Conservation (phyloP, 2,888 invertebrate genomes). For the Dolichopus griseipennis region DNA sequence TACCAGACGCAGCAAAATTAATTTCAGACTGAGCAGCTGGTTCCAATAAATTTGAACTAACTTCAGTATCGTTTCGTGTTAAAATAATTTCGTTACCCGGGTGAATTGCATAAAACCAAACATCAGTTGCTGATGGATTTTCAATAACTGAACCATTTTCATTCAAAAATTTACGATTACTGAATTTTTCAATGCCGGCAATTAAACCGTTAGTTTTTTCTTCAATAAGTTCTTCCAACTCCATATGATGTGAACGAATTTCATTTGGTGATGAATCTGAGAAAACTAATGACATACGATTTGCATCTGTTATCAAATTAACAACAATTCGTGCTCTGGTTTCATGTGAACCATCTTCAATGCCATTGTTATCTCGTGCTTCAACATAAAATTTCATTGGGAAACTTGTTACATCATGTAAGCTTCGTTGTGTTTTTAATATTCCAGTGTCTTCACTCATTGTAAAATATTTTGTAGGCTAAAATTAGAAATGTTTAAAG, state of each 20-base stretch:
- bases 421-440: constrained; percentile 62
- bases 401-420: constrained; percentile 58
- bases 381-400: constrained; percentile 68
- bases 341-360: constrained; percentile 44
- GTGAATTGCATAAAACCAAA: constrained; percentile 81
- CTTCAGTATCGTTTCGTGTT: constrained; percentile 58
- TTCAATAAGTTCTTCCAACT: constrained; percentile 44
- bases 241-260: constrained; percentile 49
- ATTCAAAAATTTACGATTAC: constrained; percentile 62
- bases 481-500: constrained; percentile 13
- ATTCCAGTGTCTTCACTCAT: constrained; percentile 68
- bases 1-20: constrained; percentile 58
- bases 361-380: constrained; percentile 47
- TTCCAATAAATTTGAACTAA: constrained; percentile 59
- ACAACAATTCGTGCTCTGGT: constrained; percentile 39
- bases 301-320: constrained; percentile 67
- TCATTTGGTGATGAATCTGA: constrained; percentile 64
- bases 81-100: constrained; percentile 67
- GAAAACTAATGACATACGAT: constrained; percentile 70
- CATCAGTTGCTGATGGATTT: constrained; percentile 67
- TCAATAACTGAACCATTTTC: constrained; percentile 64
- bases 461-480: constrained; percentile 52
- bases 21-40: constrained; percentile 56
- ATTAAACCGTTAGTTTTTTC: constrained; percentile 58
- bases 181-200: constrained; percentile 74